Base-by-base conservation (phyloP, 2,888 invertebrate genomes). In the Cephus runcator region DNA sequence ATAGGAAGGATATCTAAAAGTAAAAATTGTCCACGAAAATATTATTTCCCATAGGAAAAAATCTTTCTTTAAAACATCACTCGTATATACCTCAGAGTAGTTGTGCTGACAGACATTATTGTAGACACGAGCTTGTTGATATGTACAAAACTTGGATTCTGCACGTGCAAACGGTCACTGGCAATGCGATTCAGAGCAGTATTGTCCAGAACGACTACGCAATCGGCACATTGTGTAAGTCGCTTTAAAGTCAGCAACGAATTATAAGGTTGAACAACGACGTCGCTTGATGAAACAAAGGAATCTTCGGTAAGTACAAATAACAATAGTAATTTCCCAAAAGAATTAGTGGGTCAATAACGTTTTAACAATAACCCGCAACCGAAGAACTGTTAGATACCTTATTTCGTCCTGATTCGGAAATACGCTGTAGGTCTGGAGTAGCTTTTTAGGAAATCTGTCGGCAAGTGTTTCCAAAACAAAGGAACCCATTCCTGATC, bases 381-480 rank as follows among this genome's bases (percentile, higher is more conserved):
- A 73, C 2, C 40, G 23, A 23, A 23, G 15, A 35, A 31, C 9
- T 75, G 71, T 71, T 69, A 75, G 4, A 83, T 89, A 95, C 95
- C 96, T 96, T 87, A 97, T 97, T 93, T 98, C 98, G 92, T 98
- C 97, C 90, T 98, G 96, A 92, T 99, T 99, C 0, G 99, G 99
- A 91, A 99, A 99, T 4, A 99, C 99, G 88, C 99, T 99, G 92
- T 99, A 99, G 0, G 99, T 99, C 92, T 99, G 98, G 56, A 99
- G 97, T 68, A 99, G 92, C 91, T 99, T 99, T 92, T 99, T 99
- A 0, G 99, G 99, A 92, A 98, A 99, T 85, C 98, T 95, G 90
- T 98, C 98, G 0, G 97, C 96, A 1, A 98, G 93, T 81, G 96
- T 96, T 91, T 98, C 98, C 82, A 98, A 92, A 84, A 98, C 96